These are phyloP conservation scores for Mobula birostris DNA, from an alignment of 2,113 vertebrate species.

Conservation along the genomic window DNA sequence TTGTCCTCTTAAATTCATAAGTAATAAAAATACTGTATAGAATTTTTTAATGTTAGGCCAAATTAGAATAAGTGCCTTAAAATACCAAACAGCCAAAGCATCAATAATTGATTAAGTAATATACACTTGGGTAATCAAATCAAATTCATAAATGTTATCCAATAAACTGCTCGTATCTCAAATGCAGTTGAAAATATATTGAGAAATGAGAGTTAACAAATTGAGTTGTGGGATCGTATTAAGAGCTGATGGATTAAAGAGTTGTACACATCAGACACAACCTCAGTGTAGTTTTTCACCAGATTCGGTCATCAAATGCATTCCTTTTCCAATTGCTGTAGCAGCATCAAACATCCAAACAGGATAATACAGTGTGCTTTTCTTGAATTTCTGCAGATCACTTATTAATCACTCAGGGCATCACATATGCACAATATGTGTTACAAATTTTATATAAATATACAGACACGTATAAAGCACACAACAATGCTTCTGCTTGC, in stretches of 20 bases:
- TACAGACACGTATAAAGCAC: too few relatives aligned
- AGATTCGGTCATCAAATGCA: neutral
- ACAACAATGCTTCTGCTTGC: too few relatives aligned
- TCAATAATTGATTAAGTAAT: neutral
- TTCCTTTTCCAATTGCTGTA: constrained; percentile 30
- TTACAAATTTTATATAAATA: neutral
- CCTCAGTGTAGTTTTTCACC: constrained; percentile 11
- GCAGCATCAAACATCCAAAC: neutral
- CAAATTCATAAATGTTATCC: neutral
- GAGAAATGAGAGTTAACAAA: neutral
- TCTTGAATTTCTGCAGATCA: neutral
- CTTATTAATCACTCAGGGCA: neutral
- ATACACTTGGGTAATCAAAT: neutral
- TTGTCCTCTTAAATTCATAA: too few relatives aligned
- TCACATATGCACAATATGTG: neutral
- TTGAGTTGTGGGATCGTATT: constrained; percentile 4
- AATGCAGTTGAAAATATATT: neutral
- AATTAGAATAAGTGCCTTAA: neutral
- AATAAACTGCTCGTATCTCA: neutral
- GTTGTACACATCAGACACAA: constrained; percentile 3
- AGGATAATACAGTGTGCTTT: constrained; percentile 11
- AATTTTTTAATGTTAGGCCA: neutral
- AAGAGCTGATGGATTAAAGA: constrained; percentile 18
- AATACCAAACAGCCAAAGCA: neutral
- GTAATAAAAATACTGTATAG: neutral